Base-by-base conservation (phyloP, 2,888 invertebrate genomes). In the Acanthosepion pharaonis region DNA sequence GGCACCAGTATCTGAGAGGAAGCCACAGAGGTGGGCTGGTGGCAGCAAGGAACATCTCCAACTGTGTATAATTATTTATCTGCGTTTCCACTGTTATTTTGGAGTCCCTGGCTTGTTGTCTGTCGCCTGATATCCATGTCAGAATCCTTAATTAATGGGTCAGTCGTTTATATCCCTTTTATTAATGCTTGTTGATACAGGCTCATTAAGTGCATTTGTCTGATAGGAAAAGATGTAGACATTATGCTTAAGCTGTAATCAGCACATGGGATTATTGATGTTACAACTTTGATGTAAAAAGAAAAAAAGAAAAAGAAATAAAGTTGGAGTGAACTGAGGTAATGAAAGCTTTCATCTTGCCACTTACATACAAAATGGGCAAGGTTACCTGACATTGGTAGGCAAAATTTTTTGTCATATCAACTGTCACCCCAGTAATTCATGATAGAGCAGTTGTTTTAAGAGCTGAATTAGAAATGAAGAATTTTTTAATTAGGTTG, bases 1-100 rank as follows among this genome's bases (percentile, higher is more conserved):
- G 78, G 78, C 78, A 78, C 78, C 78, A 23, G 78, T 78, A 78
- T 78, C 78, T 78, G 78, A 78, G 78, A 78, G 78, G 78, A 78
- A 78, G 78, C n/a, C 78, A 78, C 78, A 78, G n/a, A 78, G 78
- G 78, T 18, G n/a, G 78, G n/a, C 78, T 78, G 78, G 78, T 78
- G 78, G n/a, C 33, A n/a, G 78, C n/a, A 33, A 78, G 78, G 78
- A n/a, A 78, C 78, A 78, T 78, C 78, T n/a, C 78, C 78, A 33
- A 78, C 78, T 78, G 78, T n/a, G 78, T 78, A 18, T 78, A 78
- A 78, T 78, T 78, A 78, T 78, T 78, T 78, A 78, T 33, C 78
- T 78, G 20, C 78, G 78, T 78, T 33, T 78, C n/a, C n/a, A 78
- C 78, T 78, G 78, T 78, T 78, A 33, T 78, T n/a, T 33, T 78